Evolutionary conservation across 2,113 vertebrate genomes (phyloP).

Genomic region (Strigops habroptila): DNA sequence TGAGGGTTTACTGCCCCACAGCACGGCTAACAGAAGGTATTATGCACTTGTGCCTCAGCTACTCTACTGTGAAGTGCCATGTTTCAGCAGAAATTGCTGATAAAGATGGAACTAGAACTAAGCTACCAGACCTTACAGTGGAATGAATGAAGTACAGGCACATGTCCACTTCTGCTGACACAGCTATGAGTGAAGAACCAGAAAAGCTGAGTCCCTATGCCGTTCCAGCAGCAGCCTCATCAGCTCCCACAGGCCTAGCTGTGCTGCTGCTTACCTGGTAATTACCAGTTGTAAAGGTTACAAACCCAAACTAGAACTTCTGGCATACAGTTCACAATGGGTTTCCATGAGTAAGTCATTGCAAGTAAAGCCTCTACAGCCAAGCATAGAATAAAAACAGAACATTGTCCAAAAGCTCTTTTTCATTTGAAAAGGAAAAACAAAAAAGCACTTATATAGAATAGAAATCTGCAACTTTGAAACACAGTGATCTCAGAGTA

Average conservation of each 20-base stretch:
- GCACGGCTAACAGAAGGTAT: not conserved
- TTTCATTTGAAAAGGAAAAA: constrained; percentile 35
- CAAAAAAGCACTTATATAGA: constrained; percentile 53
- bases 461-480: constrained; percentile 56
- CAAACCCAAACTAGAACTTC: not conserved
- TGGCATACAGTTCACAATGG: not conserved
- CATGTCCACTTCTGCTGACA: not conserved
- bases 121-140: constrained; percentile 2
- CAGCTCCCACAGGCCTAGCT: not conserved
- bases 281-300: not conserved
- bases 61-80: constrained; percentile 13
- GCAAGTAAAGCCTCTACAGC: not conserved
- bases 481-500: constrained; percentile 42
- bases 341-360: not conserved
- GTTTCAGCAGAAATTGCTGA: not conserved
- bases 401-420: constrained; percentile 51
- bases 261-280: not conserved
- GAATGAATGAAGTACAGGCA: constrained; percentile 17
- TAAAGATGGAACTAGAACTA: not conserved
- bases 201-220: not conserved
- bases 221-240: not conserved
- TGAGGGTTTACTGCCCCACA: not conserved
- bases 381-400: not conserved
- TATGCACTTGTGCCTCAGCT: not conserved
- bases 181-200: not conserved